Evolutionary conservation across 2,888 invertebrate species (phyloP).

Genomic region (Heliconius aoede): DNA sequence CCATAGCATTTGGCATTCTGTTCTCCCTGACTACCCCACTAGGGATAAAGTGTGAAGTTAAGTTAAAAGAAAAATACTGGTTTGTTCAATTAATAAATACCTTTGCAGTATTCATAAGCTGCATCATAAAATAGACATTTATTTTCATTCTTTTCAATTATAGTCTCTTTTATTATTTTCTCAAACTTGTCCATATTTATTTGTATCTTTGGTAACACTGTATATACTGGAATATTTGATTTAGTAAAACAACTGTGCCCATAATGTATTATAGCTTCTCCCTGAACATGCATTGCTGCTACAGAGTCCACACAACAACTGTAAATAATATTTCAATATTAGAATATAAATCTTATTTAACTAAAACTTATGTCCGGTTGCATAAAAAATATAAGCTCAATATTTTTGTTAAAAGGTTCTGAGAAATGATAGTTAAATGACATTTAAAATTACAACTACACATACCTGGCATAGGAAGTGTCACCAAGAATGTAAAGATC

Average conservation of each 20-base stretch:
- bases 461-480: slow-evolving; percentile 93
- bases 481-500: slow-evolving; percentile 93
- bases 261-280: slow-evolving; percentile 95
- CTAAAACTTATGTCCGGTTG: not conserved
- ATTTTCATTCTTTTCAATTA: slow-evolving; percentile 54
- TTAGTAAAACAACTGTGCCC: slow-evolving; percentile 95
- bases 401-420: not conserved
- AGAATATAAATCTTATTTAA: not conserved
- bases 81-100: slow-evolving; percentile 61
- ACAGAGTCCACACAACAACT: slow-evolving; percentile 96
- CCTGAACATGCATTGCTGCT: slow-evolving; percentile 93
- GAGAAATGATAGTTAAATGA: not conserved
- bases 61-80: too few species aligned
- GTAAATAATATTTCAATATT: not conserved
- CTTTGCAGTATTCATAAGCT: slow-evolving; percentile 85
- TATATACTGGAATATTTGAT: slow-evolving; percentile 89
- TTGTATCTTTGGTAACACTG: slow-evolving; percentile 86
- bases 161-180: slow-evolving; percentile 49
- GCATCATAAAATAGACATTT: slow-evolving; percentile 87
- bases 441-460: not conserved
- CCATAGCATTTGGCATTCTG: too few species aligned
- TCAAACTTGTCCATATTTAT: slow-evolving; percentile 78
- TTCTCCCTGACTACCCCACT: too few species aligned
- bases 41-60: too few species aligned
- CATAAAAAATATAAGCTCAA: not conserved